Evolutionary conservation across 2,797 vertebrate species (phyloP), one percentile per base, ranked within the genome.

Genomic region (Platyrinchus mystaceus): DNA sequence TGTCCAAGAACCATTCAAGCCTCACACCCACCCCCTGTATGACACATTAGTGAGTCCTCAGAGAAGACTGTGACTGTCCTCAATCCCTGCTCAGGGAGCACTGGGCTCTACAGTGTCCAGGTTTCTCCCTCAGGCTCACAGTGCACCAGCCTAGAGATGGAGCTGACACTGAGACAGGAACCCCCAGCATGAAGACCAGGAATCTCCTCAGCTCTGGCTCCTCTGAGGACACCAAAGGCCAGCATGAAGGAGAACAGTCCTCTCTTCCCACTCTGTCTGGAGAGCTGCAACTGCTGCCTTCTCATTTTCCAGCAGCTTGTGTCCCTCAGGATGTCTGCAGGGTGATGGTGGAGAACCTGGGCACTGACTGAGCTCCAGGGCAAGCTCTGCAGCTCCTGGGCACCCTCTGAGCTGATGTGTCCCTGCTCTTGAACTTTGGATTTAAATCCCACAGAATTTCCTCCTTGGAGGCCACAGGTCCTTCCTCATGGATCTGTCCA

Each of bases 41-140:
- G 30, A 43, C 6, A 80, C 1, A 3, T 18, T 3, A 14, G 0
- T 1, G 19, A 63, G 4, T 26, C 52, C 73, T 36, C 10, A 23
- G 19, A 87, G 21, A 30, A 79, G 32, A 20, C 89, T 49, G 62
- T 6, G 2, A 68, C 34, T 67, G 39, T 16, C 14, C 11, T 12
- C 3, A 18, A 41, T 6, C 11, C 47, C 55, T 37, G 43, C 90
- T 17, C 21, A 34, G 73, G 28, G 43, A 68, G 22, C 53, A 39
- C 10, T 50, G 62, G 19, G 56, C 19, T 47, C 37, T 36, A 70
- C 20, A 23, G 26, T 16, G 13, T 8, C 32, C 68, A 22, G 2
- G 13, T 59, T 56, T 23, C 76, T 14, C 43, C 44, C 44, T 13
- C 39, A 17, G 49, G 47, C 32, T 66, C 1, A 0, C 30, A 13